These are phyloP conservation scores for Aphidius ervi DNA, from an alignment of 1,140 invertebrate species.

Conservation along the genomic window DNA sequence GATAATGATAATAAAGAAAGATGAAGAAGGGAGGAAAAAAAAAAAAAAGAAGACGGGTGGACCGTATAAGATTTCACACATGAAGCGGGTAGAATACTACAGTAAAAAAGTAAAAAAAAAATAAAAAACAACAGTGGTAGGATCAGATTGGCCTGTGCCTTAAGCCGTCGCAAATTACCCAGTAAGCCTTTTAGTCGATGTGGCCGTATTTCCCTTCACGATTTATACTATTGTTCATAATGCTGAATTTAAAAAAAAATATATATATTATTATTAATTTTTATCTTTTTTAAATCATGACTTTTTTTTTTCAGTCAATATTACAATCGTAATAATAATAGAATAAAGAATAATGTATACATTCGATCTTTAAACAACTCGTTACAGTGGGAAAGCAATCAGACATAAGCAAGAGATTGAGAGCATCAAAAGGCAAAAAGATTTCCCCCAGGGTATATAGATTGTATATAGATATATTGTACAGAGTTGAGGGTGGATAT, in stretches of 20 bases:
- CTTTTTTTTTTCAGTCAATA: constrained; percentile 22
- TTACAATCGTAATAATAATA: constrained; percentile 34
- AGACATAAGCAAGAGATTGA: constrained; percentile 1
- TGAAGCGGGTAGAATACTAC: constrained; percentile 11
- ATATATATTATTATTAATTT: too few species aligned
- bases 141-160: constrained; percentile 44
- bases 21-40: constrained; percentile 27
- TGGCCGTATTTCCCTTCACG: constrained; percentile 37
- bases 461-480: neutral
- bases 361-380: neutral
- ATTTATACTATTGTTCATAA: too few species aligned
- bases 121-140: constrained; percentile 20
- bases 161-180: constrained; percentile 49
- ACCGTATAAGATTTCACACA: constrained; percentile 46
- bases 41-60: constrained; percentile 18
- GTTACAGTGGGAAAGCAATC: constrained; percentile 5
- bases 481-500: constrained; percentile 5
- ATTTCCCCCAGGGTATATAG: constrained; percentile 21
- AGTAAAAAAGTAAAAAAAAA: neutral
- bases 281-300: too few species aligned
- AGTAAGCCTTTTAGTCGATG: constrained; percentile 48
- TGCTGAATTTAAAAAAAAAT: too few species aligned
- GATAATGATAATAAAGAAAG: constrained; percentile 4
- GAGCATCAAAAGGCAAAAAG: constrained; percentile 33
- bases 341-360: neutral